Conservation (phyloP, 2,113 vertebrate genomes). For the Microcebus jonahi region DNA sequence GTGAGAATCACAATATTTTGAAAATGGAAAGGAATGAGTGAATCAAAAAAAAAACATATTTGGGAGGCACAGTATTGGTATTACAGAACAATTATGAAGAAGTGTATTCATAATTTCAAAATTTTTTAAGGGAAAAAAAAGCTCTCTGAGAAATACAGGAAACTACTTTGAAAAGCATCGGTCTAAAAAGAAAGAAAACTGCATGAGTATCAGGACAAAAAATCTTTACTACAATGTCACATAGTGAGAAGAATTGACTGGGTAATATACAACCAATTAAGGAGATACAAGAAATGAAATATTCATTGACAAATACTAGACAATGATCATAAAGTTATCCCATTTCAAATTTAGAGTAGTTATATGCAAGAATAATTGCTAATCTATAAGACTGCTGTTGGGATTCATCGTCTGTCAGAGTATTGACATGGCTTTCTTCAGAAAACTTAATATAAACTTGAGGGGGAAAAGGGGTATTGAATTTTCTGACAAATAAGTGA, state of each 20-base stretch:
- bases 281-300: conserved; percentile 49
- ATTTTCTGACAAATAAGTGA: conserved; percentile 64
- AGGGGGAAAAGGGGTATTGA: conserved; percentile 26
- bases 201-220: conserved; percentile 34
- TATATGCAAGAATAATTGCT: conserved; percentile 61
- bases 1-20: conserved; percentile 73
- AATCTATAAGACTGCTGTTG: neutral
- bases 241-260: conserved; percentile 55
- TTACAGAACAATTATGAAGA: neutral
- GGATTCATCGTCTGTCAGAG: conserved; percentile 33
- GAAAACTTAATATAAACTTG: conserved; percentile 67
- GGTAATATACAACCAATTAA: conserved; percentile 41
- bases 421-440: conserved; percentile 44
- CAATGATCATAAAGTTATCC: conserved; percentile 32
- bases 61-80: conserved; percentile 62
- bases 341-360: conserved; percentile 23
- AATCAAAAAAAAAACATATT: conserved; percentile 55
- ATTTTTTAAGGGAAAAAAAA: conserved; percentile 20
- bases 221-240: conserved; percentile 51
- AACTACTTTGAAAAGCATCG: neutral
- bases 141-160: neutral
- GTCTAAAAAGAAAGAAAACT: conserved; percentile 67
- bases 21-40: conserved; percentile 39
- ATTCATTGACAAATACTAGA: conserved; percentile 32
- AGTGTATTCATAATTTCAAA: conserved; percentile 77